Percentiles rank a stretch among this genome's conserved stretches.
Evolutionary conservation across 2,888 invertebrate genomes (phyloP).

Genomic region (Galerucella pusilla): DNA sequence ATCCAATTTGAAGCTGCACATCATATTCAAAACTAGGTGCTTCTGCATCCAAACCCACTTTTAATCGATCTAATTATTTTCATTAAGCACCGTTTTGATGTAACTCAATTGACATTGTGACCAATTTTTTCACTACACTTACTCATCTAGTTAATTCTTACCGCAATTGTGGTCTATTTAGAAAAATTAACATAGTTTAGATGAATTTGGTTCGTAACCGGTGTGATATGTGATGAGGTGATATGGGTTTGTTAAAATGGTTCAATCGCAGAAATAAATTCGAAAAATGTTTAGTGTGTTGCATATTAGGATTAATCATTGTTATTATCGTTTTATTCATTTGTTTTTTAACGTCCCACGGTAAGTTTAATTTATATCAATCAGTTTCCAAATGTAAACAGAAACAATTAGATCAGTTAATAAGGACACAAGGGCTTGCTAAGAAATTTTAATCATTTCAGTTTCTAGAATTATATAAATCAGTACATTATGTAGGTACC

Average conservation of each 20-base stretch:
- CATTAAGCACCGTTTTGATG: conserved; percentile 14
- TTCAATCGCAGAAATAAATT: conserved; percentile 28
- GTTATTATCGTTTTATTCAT: conserved; percentile 39
- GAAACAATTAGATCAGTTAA: no score
- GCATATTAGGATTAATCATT: conserved; percentile 24
- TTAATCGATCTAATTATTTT: conserved; percentile 30
- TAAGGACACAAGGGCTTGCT: no score
- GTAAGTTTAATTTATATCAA: conserved; percentile 27
- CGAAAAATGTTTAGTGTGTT: conserved; percentile 37
- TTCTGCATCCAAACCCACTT: background rate
- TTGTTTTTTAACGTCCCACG: conserved; percentile 35
- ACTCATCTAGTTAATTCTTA: conserved; percentile 28
- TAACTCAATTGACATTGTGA: conserved; percentile 9
- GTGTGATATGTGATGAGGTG: conserved; percentile 21
- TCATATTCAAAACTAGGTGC: background rate
- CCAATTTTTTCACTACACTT: conserved; percentile 18
- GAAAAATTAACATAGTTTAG: conserved; percentile 39
- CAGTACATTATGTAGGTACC: no score
- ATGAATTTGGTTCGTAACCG: conserved; percentile 22
- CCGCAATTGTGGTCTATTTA: conserved; percentile 40
- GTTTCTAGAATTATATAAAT: no score
- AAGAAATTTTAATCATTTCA: no score
- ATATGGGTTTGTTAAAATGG: conserved; percentile 36
- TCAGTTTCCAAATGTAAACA: no score
- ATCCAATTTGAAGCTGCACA: background rate